These are phyloP conservation scores for Lophura nycthemera DNA, from an alignment of 2,113 vertebrate genomes.

Conservation along the genomic window DNA sequence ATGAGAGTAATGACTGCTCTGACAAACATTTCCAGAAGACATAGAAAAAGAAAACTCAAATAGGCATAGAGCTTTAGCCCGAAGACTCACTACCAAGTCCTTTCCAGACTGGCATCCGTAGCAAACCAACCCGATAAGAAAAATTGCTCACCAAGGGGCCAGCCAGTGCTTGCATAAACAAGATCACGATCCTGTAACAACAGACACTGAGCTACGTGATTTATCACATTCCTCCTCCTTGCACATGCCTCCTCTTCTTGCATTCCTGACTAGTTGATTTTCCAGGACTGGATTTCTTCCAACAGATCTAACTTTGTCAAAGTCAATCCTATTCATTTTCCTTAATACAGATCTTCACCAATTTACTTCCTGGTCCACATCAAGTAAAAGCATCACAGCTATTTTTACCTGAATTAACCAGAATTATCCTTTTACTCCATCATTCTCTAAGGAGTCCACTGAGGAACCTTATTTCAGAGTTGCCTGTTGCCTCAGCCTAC, in stretches of 20 bases:
- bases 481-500: background rate
- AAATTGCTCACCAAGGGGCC: background rate
- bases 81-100: background rate
- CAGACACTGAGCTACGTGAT: fast-evolving
- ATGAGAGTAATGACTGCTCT: background rate
- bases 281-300: background rate
- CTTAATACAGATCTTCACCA: background rate
- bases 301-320: background rate
- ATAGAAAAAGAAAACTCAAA: background rate
- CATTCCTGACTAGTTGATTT: background rate
- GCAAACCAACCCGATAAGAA: background rate
- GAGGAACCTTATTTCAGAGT: background rate
- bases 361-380: background rate
- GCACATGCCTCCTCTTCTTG: background rate
- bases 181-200: fast-evolving
- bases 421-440: background rate
- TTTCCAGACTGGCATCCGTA: background rate
- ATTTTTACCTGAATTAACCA: background rate
- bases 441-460: fast-evolving
- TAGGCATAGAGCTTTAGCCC: fast-evolving
- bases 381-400: background rate
- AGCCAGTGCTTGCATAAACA: background rate
- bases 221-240: background rate
- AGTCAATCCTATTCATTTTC: background rate
- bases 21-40: background rate